Conservation (phyloP, 1,140 invertebrate genomes). For the Bemisia tabaci region DNA sequence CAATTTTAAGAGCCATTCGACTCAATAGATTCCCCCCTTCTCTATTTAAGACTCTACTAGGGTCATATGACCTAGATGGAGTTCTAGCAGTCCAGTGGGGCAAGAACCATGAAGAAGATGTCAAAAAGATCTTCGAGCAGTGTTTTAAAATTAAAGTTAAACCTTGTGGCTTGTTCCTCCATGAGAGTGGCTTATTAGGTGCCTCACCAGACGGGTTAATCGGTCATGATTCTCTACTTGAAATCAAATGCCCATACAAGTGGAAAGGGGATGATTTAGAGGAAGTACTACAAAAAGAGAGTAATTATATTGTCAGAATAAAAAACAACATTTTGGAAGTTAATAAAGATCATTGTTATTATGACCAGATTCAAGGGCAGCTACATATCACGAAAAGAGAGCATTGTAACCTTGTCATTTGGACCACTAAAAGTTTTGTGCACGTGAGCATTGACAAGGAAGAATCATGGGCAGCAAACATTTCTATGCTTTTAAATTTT, state of each 20-base stretch:
- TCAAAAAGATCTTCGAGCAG: not conserved
- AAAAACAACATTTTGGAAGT: not conserved
- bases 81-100: slow-evolving; percentile 6
- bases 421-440: not conserved
- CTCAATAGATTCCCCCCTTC: not conserved
- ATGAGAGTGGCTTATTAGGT: slow-evolving; percentile 1
- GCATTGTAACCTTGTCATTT: not conserved
- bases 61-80: slow-evolving; percentile 5
- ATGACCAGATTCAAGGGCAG: slow-evolving; percentile 11
- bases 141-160: not conserved
- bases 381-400: not conserved
- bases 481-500: slow-evolving; percentile 3
- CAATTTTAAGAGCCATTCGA: not conserved
- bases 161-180: not conserved
- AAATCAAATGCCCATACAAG: slow-evolving; percentile 10
- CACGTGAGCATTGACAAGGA: slow-evolving; percentile 1
- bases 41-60: slow-evolving; percentile 2
- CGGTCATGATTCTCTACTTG: not conserved
- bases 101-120: not conserved
- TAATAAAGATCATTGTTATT: slow-evolving; percentile 4
- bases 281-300: not conserved
- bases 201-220: not conserved
- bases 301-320: not conserved
- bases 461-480: not conserved
- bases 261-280: not conserved